Evolutionary conservation across 2,113 vertebrate species (phyloP).

Genomic region (Leucopternis melanops): DNA sequence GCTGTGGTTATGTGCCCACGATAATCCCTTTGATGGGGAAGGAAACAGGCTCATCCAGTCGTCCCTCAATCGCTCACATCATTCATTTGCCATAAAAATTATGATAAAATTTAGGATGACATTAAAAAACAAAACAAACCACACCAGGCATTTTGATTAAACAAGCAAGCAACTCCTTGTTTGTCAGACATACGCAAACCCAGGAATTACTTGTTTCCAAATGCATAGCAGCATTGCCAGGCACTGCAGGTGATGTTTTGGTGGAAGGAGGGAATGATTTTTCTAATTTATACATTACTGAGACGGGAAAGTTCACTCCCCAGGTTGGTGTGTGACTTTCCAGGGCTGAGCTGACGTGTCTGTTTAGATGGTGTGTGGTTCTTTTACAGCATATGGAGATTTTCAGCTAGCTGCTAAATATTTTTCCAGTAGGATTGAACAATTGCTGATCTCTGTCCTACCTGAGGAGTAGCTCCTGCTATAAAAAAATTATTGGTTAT

Average conservation of each 20-base stretch:
- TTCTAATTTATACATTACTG: not conserved
- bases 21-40: not conserved
- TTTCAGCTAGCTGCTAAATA: not conserved
- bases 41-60: not conserved
- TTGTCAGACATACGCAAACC: not conserved
- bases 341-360: not conserved
- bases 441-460: not conserved
- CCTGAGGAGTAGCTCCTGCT: not conserved
- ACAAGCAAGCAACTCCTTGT: not conserved
- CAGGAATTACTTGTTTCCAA: not conserved
- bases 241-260: not conserved
- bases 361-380: not conserved
- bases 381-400: not conserved
- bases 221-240: not conserved
- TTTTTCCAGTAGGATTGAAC: not conserved
- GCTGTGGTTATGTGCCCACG: fast-evolving
- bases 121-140: not conserved
- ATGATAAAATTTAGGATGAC: not conserved
- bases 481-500: not conserved
- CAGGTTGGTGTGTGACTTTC: not conserved
- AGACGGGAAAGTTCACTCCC: not conserved
- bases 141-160: not conserved
- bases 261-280: not conserved
- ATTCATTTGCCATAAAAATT: not conserved
- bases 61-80: not conserved